These are phyloP conservation scores for Pluvianellus socialis DNA, from an alignment of 2,113 vertebrate genomes.

Conservation along the genomic window DNA sequence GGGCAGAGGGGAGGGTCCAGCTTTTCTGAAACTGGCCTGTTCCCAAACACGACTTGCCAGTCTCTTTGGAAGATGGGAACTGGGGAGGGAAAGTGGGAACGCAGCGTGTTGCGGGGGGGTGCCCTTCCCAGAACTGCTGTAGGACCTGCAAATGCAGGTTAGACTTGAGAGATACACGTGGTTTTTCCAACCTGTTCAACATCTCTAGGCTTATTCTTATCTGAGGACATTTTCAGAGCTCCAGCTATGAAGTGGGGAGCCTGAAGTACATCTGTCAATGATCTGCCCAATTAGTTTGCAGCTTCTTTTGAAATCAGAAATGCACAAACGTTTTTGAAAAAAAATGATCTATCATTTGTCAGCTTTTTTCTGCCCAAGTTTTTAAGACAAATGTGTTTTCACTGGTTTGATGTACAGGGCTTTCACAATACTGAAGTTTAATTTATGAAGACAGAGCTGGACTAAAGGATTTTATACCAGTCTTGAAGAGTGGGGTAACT, in stretches of 20 bases:
- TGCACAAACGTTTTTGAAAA: accelerated
- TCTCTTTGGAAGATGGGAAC: background rate
- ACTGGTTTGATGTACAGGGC: background rate
- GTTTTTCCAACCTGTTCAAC: background rate
- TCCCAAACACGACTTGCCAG: background rate
- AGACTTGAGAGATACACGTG: accelerated
- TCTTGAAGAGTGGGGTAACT: background rate
- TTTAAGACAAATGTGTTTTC: background rate
- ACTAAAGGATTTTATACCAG: background rate
- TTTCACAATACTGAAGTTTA: background rate
- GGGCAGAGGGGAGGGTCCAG: accelerated
- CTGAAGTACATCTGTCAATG: background rate
- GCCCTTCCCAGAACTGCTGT: background rate
- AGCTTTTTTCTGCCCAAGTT: background rate
- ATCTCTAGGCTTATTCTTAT: background rate
- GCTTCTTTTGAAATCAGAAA: background rate
- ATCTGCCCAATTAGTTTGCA: background rate
- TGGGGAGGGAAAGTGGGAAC: background rate
- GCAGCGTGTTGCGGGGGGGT: accelerated
- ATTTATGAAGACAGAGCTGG: slow-evolving; percentile 32
- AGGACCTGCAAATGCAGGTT: background rate
- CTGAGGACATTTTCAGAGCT: background rate
- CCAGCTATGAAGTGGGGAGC: background rate
- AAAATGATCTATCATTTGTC: background rate
- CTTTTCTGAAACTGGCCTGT: accelerated